Conservation (phyloP, 2,797 vertebrate species). For the Alectoris magna region DNA sequence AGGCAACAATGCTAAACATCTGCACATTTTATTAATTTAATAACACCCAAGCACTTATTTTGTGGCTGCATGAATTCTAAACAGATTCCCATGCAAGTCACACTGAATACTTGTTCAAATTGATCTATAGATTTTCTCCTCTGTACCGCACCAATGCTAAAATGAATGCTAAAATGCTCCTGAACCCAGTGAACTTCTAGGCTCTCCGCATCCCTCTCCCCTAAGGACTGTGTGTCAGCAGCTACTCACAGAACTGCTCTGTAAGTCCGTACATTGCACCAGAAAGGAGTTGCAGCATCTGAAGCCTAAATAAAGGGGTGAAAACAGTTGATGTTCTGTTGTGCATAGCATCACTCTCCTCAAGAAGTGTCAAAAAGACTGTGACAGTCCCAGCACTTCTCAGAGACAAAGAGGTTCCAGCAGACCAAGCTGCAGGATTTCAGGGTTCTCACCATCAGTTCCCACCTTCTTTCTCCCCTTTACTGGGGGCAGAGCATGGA, state of each 20-base stretch:
- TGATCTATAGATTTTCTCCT: neutral
- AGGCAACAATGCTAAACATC: neutral
- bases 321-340: neutral
- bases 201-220: neutral
- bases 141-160: neutral
- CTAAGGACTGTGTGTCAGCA: neutral
- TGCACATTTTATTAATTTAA: constrained; percentile 6
- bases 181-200: neutral
- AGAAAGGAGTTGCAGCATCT: neutral
- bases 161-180: constrained; percentile 1
- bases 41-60: neutral
- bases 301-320: neutral
- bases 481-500: neutral
- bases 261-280: neutral
- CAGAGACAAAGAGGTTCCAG: neutral
- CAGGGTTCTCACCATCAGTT: neutral
- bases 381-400: neutral
- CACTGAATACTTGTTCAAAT: neutral
- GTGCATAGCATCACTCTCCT: neutral
- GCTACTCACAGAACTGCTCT: neutral
- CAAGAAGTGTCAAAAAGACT: neutral
- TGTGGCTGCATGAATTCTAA: neutral
- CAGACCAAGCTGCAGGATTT: neutral
- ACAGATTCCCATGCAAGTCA: rapidly evolving
- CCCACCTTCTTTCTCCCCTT: neutral